Percentiles rank a stretch among this genome's conserved stretches.
Conservation (phyloP, 2,113 vertebrate species). For the Drymodes brunneopygia region DNA sequence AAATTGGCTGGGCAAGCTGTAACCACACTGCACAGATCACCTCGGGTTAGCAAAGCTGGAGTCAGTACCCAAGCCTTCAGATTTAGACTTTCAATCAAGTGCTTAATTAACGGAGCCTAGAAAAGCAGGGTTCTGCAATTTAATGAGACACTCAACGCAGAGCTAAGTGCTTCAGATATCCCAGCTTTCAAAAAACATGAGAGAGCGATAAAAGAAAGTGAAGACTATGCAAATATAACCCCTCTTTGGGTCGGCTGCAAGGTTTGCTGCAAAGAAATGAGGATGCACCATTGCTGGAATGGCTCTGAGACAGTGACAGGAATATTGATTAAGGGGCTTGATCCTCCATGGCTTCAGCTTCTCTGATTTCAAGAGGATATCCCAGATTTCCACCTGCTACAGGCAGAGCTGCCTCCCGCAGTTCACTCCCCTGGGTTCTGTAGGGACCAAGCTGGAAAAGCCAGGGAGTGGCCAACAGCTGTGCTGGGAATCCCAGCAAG, state of each 20-base stretch:
- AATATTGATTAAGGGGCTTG: background rate
- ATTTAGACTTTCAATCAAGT: constrained; percentile 45
- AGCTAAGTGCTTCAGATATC: background rate
- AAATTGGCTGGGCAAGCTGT: background rate
- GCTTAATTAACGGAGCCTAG: constrained; percentile 19
- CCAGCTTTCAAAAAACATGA: constrained; percentile 23
- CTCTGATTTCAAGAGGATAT: background rate
- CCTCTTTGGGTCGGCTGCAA: background rate
- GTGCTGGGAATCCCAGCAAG: background rate
- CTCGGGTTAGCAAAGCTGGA: constrained; percentile 12
- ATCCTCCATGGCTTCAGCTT: background rate
- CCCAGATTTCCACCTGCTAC: background rate
- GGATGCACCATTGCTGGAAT: background rate
- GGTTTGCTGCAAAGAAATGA: background rate
- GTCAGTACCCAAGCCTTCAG: constrained; percentile 26
- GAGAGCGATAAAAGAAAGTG: background rate
- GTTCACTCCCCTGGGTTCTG: background rate
- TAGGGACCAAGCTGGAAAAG: background rate
- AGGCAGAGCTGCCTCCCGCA: background rate
- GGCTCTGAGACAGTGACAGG: background rate
- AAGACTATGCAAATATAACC: constrained; percentile 1
- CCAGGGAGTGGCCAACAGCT: fast-evolving
- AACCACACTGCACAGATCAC: background rate
- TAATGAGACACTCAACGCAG: constrained; percentile 21
- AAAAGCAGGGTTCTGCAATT: constrained; percentile 36